Conservation (phyloP, 2,113 vertebrate species). For the Erythrolamprus reginae region DNA sequence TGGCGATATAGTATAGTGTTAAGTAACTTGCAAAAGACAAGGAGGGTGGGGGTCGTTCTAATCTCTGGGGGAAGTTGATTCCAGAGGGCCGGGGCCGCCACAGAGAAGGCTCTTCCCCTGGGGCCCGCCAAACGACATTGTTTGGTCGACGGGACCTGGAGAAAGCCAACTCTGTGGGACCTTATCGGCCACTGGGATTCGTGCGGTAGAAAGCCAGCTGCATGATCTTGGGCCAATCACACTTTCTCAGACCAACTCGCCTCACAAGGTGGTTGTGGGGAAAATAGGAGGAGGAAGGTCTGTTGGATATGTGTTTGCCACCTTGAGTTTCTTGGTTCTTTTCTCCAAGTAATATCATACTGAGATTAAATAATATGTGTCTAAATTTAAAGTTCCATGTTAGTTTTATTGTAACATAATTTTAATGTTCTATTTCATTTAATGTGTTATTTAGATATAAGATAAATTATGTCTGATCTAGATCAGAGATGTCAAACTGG, state of each 20-base stretch:
- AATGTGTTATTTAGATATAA: neutral
- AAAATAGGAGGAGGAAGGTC: neutral
- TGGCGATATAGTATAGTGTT: no score
- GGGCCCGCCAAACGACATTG: no score
- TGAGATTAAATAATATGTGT: neutral
- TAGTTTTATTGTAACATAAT: neutral
- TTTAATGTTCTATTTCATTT: neutral
- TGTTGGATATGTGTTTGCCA: neutral
- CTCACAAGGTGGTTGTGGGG: neutral
- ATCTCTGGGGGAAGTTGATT: no score
- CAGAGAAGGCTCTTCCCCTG: no score
- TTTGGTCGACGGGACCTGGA: no score
- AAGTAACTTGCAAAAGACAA: no score
- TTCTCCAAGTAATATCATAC: neutral
- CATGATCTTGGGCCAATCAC: neutral
- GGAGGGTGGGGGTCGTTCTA: no score
- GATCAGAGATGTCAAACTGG: neutral
- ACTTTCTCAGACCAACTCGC: neutral
- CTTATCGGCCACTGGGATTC: no score
- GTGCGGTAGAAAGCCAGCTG: neutral
- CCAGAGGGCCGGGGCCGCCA: no score
- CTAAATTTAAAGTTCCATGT: neutral
- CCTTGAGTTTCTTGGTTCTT: neutral
- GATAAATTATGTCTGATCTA: neutral
- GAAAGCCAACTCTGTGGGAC: no score